Evolutionary conservation across 1,140 invertebrate species (phyloP).

Genomic region (Orius laevigatus): DNA sequence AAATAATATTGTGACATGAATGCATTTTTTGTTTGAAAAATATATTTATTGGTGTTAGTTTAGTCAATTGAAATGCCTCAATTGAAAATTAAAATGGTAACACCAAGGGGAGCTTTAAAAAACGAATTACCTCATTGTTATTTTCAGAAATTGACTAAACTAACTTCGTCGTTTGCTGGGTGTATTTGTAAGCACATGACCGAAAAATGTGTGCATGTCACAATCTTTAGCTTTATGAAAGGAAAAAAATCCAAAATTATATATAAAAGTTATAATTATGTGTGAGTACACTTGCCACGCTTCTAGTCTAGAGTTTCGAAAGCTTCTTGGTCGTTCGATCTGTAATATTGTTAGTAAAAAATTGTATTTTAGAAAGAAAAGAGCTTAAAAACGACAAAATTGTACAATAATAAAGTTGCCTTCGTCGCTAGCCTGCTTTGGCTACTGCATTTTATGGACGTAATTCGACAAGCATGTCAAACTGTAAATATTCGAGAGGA

Average conservation of each 20-base stretch:
- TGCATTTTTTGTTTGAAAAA: too few relatives aligned
- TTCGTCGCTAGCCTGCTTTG: too few relatives aligned
- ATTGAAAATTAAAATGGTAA: neutral
- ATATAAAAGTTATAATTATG: too few relatives aligned
- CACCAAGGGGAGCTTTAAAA: neutral
- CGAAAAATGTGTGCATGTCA: constrained; percentile 10
- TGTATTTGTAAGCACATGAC: neutral
- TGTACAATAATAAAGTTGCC: too few relatives aligned
- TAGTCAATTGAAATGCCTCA: neutral
- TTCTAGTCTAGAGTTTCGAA: constrained; percentile 7
- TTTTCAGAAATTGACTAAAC: neutral
- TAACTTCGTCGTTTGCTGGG: neutral
- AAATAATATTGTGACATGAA: too few relatives aligned
- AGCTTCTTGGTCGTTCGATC: constrained; percentile 4
- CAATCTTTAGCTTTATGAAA: constrained; percentile 3
- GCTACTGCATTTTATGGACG: too few relatives aligned
- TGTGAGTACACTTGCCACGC: constrained; percentile 15
- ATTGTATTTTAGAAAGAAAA: too few relatives aligned
- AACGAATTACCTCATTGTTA: neutral
- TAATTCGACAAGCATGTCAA: too few relatives aligned
- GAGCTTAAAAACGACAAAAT: too few relatives aligned
- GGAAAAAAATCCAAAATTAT: too few relatives aligned
- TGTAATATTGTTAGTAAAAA: too few relatives aligned
- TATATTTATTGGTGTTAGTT: too few relatives aligned
- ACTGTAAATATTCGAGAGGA: neutral